These are phyloP conservation scores for Pachypanchax playfairii DNA, from an alignment of 2,113 vertebrate genomes.

Conservation along the genomic window DNA sequence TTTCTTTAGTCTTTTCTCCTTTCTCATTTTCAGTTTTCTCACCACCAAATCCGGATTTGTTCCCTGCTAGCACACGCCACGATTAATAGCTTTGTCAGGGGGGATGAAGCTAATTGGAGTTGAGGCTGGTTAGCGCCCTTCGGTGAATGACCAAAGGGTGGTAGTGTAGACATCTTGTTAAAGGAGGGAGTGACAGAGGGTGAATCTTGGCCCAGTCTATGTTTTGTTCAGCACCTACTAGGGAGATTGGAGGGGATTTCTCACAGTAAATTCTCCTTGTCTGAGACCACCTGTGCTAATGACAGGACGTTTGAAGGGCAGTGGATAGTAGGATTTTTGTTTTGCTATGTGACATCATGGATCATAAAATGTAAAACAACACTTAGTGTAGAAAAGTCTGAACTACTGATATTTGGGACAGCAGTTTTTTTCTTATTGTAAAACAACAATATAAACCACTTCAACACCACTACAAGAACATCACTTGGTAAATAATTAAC, in stretches of 20 bases:
- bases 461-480: no score
- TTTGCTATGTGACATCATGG: constrained; percentile 10
- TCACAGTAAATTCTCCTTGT: constrained; percentile 21
- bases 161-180: constrained; percentile 50
- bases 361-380: constrained; percentile 6
- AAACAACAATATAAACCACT: no score
- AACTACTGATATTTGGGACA: not conserved
- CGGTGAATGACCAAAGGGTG: constrained; percentile 30
- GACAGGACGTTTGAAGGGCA: constrained; percentile 12
- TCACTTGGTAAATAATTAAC: no score
- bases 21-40: constrained; percentile 46
- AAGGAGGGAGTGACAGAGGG: constrained; percentile 19
- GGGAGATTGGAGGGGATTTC: constrained; percentile 33
- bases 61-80: constrained; percentile 52
- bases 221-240: constrained; percentile 49
- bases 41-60: constrained; percentile 76
- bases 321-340: constrained; percentile 20
- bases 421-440: no score
- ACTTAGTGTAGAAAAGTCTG: not conserved
- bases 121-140: constrained; percentile 49
- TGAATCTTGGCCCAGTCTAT: constrained; percentile 36
- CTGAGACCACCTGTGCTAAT: constrained; percentile 29
- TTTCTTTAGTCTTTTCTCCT: constrained; percentile 41
- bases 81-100: constrained; percentile 72
- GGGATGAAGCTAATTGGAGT: constrained; percentile 76